A percentile compares a stretch with the other conserved stretches of the same genome.
Evolutionary conservation across 2,797 vertebrate species (phyloP).

Genomic region (Gymnoscopelus braueri): DNA sequence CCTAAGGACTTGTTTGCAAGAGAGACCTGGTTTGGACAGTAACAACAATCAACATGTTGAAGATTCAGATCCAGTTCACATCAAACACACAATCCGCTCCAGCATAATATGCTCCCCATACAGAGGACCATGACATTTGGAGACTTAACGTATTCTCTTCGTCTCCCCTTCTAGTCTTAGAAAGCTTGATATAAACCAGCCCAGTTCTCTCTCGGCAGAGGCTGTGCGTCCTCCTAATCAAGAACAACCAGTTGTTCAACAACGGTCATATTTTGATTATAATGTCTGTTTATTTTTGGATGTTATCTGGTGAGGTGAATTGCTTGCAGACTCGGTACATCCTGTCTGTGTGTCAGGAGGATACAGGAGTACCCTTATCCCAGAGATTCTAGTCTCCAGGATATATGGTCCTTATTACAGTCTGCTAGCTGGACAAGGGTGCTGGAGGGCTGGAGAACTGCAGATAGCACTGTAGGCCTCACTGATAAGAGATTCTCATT

Average conservation of each 20-base stretch:
- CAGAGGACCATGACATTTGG: not conserved
- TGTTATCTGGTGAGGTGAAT: conserved; percentile 52
- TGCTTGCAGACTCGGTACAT: conserved; percentile 42
- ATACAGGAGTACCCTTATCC: conserved; percentile 1
- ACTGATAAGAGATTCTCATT: too few relatives aligned
- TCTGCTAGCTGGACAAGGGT: conserved; percentile 18
- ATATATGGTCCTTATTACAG: conserved; percentile 50
- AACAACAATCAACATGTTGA: too few relatives aligned
- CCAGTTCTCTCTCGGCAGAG: not conserved
- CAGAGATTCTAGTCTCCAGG: conserved; percentile 29
- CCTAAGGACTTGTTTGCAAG: too few relatives aligned
- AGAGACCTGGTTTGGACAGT: too few relatives aligned
- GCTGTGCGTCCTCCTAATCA: not conserved
- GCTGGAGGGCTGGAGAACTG: conserved; percentile 10
- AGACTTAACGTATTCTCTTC: not conserved
- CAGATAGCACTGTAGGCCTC: conserved; percentile 9
- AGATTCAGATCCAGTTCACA: too few relatives aligned
- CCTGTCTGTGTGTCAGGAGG: conserved; percentile 26
- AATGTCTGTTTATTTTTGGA: conserved; percentile 50
- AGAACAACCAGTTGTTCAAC: conserved; percentile 34
- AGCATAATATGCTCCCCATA: too few relatives aligned
- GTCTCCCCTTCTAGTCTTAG: not conserved
- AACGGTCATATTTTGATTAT: conserved; percentile 38
- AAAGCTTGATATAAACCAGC: conserved; percentile 17
- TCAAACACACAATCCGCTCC: too few relatives aligned